Percentiles rank a stretch among this genome's conserved stretches.
phyloP scores from a whole-genome alignment of 2,113 vertebrate genomes.

The Corydoras maculifer region DNA sequence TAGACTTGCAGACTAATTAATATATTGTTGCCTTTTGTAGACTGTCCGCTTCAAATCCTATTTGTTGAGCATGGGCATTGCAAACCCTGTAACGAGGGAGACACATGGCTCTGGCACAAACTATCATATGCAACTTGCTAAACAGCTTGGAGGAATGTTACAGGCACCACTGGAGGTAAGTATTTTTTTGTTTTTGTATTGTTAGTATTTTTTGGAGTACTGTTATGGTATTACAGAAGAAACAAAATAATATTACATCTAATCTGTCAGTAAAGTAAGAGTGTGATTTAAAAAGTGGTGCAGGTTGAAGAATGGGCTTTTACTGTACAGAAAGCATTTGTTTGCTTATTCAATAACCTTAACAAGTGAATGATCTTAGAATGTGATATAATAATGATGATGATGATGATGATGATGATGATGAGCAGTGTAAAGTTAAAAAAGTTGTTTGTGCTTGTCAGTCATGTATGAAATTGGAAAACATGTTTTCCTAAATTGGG shows the following conservation, averaged over 20 bases:
- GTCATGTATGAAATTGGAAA: too few relatives aligned
- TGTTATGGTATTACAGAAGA: neutral
- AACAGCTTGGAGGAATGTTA: constrained; percentile 85
- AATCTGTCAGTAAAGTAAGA: neutral
- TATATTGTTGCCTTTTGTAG: constrained; percentile 53
- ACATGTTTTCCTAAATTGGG: too few relatives aligned
- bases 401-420: too few relatives aligned
- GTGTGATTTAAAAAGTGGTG: too few relatives aligned
- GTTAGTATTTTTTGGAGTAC: neutral
- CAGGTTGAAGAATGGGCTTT: too few relatives aligned
- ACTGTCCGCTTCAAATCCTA: constrained; percentile 97
- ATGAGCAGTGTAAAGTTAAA: too few relatives aligned
- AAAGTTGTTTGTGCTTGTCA: too few relatives aligned
- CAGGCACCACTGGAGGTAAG: constrained; percentile 84
- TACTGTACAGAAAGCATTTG: too few relatives aligned
- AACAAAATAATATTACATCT: too few relatives aligned
- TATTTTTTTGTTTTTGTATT: neutral
- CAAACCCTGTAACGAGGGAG: constrained; percentile 91
- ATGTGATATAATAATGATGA: too few relatives aligned
- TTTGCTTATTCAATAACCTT: too few relatives aligned
- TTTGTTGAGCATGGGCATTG: constrained; percentile 95
- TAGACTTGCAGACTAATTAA: neutral
- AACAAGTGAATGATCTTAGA: too few relatives aligned
- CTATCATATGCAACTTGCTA: constrained; percentile 93
- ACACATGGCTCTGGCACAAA: constrained; percentile 89